A percentile compares a stretch with the other conserved stretches of the same genome.
These are phyloP conservation scores for Halcyon smyrnensis DNA, from an alignment of 2,797 vertebrate species.

Conservation along the genomic window DNA sequence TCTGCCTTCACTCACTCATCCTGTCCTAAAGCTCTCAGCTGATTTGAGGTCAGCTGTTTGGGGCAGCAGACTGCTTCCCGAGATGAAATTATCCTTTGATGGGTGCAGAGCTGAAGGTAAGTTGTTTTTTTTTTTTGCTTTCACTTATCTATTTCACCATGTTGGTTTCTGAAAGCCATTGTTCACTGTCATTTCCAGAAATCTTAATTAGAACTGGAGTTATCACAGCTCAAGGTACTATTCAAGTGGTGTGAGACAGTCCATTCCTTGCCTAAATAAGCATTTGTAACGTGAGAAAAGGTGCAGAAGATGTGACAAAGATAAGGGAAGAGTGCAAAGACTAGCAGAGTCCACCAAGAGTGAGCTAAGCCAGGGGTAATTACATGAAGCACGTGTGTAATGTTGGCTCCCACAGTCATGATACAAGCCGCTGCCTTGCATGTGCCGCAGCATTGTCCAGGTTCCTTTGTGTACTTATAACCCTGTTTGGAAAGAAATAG, in stretches of 20 bases:
- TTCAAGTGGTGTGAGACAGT: not conserved
- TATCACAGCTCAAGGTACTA: not conserved
- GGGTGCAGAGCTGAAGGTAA: not conserved
- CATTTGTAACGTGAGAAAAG: not conserved
- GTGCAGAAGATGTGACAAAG: not conserved
- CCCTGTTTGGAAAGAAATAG: conserved; percentile 65
- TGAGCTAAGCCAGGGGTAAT: not conserved
- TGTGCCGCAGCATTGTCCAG: conserved; percentile 70
- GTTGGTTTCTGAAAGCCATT: not conserved
- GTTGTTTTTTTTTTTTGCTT: not conserved
- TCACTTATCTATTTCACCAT: not conserved
- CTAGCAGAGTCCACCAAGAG: not conserved
- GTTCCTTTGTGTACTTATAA: conserved; percentile 43
- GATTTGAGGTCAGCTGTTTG: not conserved
- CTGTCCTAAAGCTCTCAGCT: not conserved
- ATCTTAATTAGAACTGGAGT: not conserved
- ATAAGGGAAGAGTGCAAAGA: not conserved
- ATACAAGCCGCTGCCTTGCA: conserved; percentile 68
- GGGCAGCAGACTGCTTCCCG: not conserved
- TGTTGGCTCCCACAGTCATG: not conserved
- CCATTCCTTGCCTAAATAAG: not conserved
- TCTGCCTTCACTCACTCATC: not conserved
- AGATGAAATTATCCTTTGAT: not conserved
- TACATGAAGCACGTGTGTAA: conserved; percentile 46
- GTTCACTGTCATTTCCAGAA: not conserved